phyloP scores from a whole-genome alignment of 2,113 vertebrate genomes.

The Sakesphorus luctuosus region DNA sequence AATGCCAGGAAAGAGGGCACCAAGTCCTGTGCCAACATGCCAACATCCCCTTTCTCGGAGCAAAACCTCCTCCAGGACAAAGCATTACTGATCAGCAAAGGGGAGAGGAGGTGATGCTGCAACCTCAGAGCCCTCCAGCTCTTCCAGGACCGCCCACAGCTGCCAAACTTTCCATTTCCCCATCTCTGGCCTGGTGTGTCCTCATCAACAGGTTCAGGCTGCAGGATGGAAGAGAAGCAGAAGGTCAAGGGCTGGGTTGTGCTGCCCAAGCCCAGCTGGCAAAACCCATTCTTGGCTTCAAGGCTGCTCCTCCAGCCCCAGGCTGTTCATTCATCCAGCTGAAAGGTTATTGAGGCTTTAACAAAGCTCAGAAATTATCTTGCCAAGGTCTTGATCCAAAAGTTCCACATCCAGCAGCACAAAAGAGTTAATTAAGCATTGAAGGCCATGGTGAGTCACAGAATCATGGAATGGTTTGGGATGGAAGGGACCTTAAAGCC shows the following conservation, averaged over 20 bases:
- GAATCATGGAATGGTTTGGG: not conserved
- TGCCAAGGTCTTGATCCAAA: not conserved
- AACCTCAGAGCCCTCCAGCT: rapidly evolving
- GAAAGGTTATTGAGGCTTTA: not conserved
- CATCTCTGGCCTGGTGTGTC: rapidly evolving
- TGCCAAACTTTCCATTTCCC: not conserved
- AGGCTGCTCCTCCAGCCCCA: not conserved
- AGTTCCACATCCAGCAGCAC: not conserved
- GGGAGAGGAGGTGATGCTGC: not conserved
- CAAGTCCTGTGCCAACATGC: rapidly evolving
- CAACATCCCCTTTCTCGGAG: not conserved
- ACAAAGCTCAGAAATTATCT: not conserved
- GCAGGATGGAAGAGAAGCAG: not conserved
- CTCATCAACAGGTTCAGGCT: not conserved
- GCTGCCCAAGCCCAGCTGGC: not conserved
- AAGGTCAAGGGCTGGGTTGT: not conserved
- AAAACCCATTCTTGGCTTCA: not conserved
- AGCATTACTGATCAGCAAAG: not conserved
- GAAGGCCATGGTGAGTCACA: not conserved
- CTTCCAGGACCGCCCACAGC: not conserved
- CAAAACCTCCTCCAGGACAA: not conserved
- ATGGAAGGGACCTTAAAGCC: not conserved
- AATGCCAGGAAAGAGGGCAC: not conserved
- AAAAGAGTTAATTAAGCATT: not conserved
- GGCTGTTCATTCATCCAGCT: not conserved